Evolutionary conservation across 2,888 invertebrate species (phyloP), one percentile per base, ranked within the genome.

Genomic region (Pristionchus fissidentatus): DNA sequence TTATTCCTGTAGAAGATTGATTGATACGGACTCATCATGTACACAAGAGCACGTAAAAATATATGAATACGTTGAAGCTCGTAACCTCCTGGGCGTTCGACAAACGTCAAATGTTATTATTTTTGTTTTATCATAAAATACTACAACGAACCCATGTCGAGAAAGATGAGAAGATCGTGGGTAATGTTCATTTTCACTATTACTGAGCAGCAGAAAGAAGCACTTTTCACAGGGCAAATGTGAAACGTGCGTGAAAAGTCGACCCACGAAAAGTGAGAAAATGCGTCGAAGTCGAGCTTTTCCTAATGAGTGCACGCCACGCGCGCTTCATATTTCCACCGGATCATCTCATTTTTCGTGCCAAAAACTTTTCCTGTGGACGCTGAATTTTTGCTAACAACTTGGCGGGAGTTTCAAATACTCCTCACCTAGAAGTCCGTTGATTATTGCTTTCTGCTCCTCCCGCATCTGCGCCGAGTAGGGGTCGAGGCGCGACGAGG

Each of bases 391-490:
- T n/a, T n/a, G n/a, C n/a, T n/a, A n/a, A n/a, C n/a, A n/a, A n/a
- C n/a, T n/a, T n/a, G n/a, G n/a, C n/a, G n/a, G n/a, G n/a, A n/a
- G n/a, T n/a, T n/a, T n/a, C 13, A 38, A 3, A 19, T 26, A 43
- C 5, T 26, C 43, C 46, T 83, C 84, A 88, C 88, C 87, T 87
- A 88, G 84, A 70, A 88, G 84, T 82, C 86, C 86, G 77, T 88
- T 87, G 81, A 88, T 84, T 43, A 87, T 84, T 1, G 86, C 85
- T 62, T 88, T 87, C 75, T 88, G 88, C 79, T 88, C 87, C 62
- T 88, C 88, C 29, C 87, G 84, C 66, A 87, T 85, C 49, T 86
- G 85, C 29, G 84, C 38, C n/a, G 87, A 85, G 66, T 87, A 87
- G 29, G 84, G 83, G 80, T 87, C 87, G 70, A 87, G 84, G 38